These are phyloP conservation scores for Python bivittatus DNA, from an alignment of 2,113 vertebrate genomes.

Conservation along the genomic window DNA sequence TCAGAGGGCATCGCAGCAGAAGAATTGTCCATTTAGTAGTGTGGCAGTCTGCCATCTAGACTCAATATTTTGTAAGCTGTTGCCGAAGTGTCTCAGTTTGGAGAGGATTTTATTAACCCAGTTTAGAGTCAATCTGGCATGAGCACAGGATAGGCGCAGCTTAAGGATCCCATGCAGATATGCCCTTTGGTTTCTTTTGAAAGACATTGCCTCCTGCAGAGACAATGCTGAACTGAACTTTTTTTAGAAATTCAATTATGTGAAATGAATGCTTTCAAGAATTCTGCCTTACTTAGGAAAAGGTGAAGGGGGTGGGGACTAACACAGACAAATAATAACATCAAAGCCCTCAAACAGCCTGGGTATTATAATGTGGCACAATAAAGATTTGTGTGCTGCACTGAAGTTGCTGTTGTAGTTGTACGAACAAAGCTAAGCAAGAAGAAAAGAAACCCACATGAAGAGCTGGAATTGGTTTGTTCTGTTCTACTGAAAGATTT, in stretches of 20 bases:
- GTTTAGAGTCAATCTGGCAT: background rate
- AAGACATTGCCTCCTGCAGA: background rate
- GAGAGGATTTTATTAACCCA: background rate
- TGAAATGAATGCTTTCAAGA: background rate
- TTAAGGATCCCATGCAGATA: background rate
- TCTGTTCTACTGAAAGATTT: background rate
- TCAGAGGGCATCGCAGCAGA: background rate
- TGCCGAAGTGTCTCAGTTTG: background rate
- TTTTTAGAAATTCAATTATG: background rate
- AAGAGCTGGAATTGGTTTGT: background rate
- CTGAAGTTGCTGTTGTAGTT: background rate
- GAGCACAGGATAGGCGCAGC: background rate
- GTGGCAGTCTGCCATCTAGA: background rate
- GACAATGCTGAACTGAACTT: background rate
- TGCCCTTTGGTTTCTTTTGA: background rate
- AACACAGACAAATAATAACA: background rate
- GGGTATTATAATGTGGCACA: background rate
- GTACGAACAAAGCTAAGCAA: background rate
- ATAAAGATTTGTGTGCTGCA: background rate
- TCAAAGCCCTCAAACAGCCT: background rate
- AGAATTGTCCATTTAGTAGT: background rate
- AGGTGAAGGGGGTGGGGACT: background rate
- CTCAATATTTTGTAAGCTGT: background rate
- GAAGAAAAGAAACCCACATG: background rate
- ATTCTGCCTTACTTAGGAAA: background rate